Evolutionary conservation across 2,113 vertebrate genomes (phyloP).

Genomic region (Brachionichthys hirsutus): DNA sequence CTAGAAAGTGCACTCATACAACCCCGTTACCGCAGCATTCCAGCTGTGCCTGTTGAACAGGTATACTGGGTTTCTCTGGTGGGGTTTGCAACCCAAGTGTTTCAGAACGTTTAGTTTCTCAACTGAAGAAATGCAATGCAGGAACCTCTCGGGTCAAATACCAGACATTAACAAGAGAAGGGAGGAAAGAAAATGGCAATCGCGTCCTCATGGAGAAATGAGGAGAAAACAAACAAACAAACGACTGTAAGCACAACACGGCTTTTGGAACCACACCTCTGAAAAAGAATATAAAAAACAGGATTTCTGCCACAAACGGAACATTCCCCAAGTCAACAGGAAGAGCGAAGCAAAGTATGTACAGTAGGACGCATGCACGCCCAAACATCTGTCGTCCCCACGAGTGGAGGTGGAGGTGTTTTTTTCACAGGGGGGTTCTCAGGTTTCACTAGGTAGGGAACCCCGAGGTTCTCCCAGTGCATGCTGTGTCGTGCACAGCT

Average conservation of each 20-base stretch:
- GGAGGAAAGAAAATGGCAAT: neutral
- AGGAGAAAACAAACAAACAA: slow-evolving; percentile 8
- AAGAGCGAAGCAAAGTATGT: slow-evolving; percentile 44
- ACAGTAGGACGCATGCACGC: slow-evolving; percentile 46
- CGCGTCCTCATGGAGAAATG: slow-evolving; percentile 10
- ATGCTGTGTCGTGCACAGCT: slow-evolving; percentile 45
- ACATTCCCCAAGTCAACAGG: slow-evolving; percentile 45
- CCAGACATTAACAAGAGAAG: slow-evolving; percentile 56
- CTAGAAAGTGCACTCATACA: slow-evolving; percentile 46
- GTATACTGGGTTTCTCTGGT: slow-evolving; percentile 34
- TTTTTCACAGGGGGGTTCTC: slow-evolving; percentile 60
- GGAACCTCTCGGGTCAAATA: slow-evolving; percentile 60
- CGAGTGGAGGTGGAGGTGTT: slow-evolving; percentile 53
- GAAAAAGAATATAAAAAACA: slow-evolving; percentile 37
- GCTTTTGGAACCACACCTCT: slow-evolving; percentile 42
- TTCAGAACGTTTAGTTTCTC: slow-evolving; percentile 35
- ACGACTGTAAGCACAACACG: slow-evolving; percentile 33
- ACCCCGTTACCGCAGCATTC: slow-evolving; percentile 50
- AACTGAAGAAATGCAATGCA: slow-evolving; percentile 53
- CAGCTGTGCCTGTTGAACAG: slow-evolving; percentile 49
- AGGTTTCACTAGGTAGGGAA: slow-evolving; percentile 73
- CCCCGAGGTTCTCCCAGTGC: slow-evolving; percentile 66
- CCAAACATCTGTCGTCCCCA: slow-evolving; percentile 55
- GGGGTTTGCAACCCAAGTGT: slow-evolving; percentile 19
- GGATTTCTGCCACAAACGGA: slow-evolving; percentile 46